phyloP scores from a whole-genome alignment of 2,797 vertebrate genomes.

The Liasis olivaceus region DNA sequence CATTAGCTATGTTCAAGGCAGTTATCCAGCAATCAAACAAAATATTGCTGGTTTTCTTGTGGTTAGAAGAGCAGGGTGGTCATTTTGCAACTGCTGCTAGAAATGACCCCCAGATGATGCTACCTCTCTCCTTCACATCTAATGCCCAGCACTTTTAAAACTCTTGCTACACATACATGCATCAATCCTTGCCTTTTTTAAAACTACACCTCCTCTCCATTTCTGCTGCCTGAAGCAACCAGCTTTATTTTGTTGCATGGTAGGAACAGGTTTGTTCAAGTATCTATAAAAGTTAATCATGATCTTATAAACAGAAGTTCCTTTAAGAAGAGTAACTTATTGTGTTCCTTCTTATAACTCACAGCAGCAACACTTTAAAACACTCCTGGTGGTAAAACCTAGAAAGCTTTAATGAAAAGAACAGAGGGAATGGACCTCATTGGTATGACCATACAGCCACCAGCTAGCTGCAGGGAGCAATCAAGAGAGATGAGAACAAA shows the following conservation, averaged over 20 bases:
- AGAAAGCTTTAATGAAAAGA: constrained; percentile 8
- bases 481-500: constrained; percentile 25
- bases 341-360: neutral
- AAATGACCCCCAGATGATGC: neutral
- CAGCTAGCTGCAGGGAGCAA: constrained; percentile 27
- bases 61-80: neutral
- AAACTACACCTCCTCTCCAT: neutral
- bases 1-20: neutral
- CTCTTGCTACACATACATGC: neutral
- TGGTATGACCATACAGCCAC: neutral
- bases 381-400: neutral
- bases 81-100: neutral
- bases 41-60: neutral
- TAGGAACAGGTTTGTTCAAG: neutral
- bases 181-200: neutral
- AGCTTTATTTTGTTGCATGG: neutral
- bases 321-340: neutral
- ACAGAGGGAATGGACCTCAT: constrained; percentile 19
- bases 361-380: neutral
- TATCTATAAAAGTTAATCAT: neutral
- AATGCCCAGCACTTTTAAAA: neutral
- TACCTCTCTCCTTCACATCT: neutral
- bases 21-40: neutral
- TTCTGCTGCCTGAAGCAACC: neutral
- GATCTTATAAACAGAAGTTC: neutral